Evolutionary conservation across 2,113 vertebrate species (phyloP).

Genomic region (Tichodroma muraria): DNA sequence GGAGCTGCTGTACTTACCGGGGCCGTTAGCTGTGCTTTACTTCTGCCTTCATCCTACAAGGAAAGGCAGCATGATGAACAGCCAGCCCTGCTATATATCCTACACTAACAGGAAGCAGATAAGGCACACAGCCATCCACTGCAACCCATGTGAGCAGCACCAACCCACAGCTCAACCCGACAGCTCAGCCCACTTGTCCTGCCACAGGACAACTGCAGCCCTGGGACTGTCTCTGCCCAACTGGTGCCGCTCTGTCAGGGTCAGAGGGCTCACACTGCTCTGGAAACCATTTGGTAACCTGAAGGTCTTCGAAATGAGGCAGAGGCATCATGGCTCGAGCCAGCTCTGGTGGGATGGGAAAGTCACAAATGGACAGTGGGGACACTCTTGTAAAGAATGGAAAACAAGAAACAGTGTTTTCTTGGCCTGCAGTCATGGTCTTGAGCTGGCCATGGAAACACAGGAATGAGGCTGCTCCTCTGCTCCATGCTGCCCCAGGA

Average conservation of each 20-base stretch:
- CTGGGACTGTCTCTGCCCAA: background rate
- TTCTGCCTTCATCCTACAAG: constrained; percentile 15
- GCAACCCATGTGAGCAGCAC: background rate
- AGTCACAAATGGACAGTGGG: background rate
- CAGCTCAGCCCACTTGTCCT: background rate
- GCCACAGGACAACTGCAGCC: background rate
- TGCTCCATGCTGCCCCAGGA: background rate
- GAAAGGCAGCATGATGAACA: background rate
- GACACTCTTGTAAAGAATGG: background rate
- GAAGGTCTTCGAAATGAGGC: background rate
- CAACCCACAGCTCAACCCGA: background rate
- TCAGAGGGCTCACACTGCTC: background rate
- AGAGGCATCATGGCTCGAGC: background rate
- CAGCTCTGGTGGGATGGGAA: background rate
- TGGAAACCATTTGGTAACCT: background rate
- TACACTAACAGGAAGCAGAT: constrained; percentile 42
- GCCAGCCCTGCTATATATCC: constrained; percentile 11
- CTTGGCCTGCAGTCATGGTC: background rate
- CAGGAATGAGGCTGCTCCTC: background rate
- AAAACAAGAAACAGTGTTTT: background rate
- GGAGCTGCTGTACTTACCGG: background rate
- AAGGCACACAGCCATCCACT: constrained; percentile 22
- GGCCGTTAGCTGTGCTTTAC: background rate
- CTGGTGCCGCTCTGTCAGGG: background rate
- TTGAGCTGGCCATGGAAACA: background rate